Evolutionary conservation across 2,797 vertebrate species (phyloP), one percentile per base, ranked within the genome.

Genomic region (Darevskia nairensis): DNA sequence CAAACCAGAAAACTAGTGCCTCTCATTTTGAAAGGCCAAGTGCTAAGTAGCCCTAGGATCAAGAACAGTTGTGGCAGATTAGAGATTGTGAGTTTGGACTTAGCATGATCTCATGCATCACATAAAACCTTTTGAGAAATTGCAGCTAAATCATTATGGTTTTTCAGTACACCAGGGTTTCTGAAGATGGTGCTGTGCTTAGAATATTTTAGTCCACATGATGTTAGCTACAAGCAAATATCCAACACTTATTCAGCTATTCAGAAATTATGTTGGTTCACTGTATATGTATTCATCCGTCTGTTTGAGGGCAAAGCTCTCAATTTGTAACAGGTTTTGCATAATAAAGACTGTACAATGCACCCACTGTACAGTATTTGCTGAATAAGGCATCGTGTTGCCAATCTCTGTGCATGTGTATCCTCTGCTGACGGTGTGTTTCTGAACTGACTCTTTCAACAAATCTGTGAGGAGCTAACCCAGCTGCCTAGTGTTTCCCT

Each of bases 391-490:
- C 78, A 19, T 77, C 3, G 8, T 32, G 21, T 61, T 85, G 72
- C 71, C 78, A 87, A 25, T 79, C 89, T 85, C 27, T 83, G 74
- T 81, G 77, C 29, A 1, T 25, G 59, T 61, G 3, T 27, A 11
- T 78, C 75, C 27, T 90, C 75, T 87, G 79, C 85, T 92, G 82
- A 87, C 21, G 2, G 23, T 74, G 79, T 88, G 35, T 21, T 72
- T 89, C 17, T 27, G 19, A 83, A 90, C 23, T n/a, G 44, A 80
- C 59, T 64, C 1, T 82, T 80, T 81, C 81, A 89, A 39, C 79
- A 89, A 85, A 87, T 32, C 13, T 75, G 46, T 41, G 74, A 87
- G 46, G 39, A 78, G 32, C 29, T 41, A 44, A 21, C 25, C 35
- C 29, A 75, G 44, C 80, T 77, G 64, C n/a, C 35, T 44, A 41